Percentiles rank a stretch among this genome's conserved stretches.
Evolutionary conservation across 1,140 invertebrate species (phyloP).

Genomic region (Lasaia peninsularis): DNA sequence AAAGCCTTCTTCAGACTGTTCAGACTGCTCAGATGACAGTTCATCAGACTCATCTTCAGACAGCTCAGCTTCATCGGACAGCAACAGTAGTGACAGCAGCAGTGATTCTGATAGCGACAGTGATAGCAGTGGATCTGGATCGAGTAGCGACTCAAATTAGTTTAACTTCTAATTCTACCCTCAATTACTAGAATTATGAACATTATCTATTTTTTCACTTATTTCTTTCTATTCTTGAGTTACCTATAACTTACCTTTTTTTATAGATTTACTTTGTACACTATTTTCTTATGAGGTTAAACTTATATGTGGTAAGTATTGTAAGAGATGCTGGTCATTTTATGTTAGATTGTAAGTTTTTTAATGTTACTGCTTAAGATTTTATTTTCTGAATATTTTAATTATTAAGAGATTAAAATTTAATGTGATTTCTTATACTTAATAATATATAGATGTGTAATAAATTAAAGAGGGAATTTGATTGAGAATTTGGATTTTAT

Average conservation of each 20-base stretch:
- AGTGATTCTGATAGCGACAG: constrained; percentile 50
- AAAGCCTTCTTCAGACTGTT: constrained; percentile 40
- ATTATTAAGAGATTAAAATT: not conserved
- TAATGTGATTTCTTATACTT: not conserved
- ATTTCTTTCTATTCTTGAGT: not conserved
- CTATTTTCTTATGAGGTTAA: not conserved
- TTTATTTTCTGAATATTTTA: constrained; percentile 2
- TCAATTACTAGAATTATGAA: not conserved
- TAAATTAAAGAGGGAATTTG: not conserved
- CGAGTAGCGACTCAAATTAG: constrained; percentile 42
- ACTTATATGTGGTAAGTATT: not conserved
- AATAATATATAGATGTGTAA: not conserved
- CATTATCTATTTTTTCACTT: constrained; percentile 1
- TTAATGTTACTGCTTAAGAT: not conserved
- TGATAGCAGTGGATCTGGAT: constrained; percentile 48
- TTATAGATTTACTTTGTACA: not conserved
- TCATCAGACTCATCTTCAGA: constrained; percentile 54
- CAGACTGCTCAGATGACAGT: constrained; percentile 47
- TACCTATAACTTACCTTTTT: not conserved
- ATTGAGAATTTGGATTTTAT: not conserved
- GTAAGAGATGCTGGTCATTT: constrained; percentile 46
- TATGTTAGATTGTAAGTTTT: constrained; percentile 20
- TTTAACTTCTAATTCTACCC: constrained; percentile 1
- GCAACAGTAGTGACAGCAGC: constrained; percentile 47
- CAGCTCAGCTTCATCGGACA: constrained; percentile 34